Percentiles rank a stretch among this genome's conserved stretches.
Evolutionary conservation across 1,140 invertebrate species (phyloP).

Genomic region (Bombus huntii): DNA sequence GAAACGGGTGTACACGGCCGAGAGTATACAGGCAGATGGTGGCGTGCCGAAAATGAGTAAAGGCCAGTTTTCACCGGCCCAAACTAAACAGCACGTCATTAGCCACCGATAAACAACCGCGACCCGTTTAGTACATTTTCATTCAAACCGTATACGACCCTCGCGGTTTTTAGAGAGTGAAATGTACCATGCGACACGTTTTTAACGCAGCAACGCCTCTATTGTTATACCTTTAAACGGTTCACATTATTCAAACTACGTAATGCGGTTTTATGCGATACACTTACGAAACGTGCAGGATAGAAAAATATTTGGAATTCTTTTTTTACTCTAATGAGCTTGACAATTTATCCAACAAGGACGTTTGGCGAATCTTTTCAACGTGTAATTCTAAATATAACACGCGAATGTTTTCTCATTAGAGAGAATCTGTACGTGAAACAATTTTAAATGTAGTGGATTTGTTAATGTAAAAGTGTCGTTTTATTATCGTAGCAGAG

Average conservation of each 20-base stretch:
- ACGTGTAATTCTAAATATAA: no score
- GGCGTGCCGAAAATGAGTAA: slow-evolving; percentile 41
- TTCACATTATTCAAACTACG: background rate
- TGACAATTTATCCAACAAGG: no score
- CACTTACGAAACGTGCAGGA: background rate
- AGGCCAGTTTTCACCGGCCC: slow-evolving; percentile 15
- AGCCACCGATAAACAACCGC: slow-evolving; percentile 34
- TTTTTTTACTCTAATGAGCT: no score
- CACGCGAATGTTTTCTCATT: no score
- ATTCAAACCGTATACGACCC: background rate
- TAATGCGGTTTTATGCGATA: background rate
- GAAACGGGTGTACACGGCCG: slow-evolving; percentile 12
- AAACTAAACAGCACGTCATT: slow-evolving; percentile 38
- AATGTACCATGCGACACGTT: background rate
- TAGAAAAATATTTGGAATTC: background rate
- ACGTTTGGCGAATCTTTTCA: no score
- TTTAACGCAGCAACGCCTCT: background rate
- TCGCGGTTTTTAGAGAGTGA: background rate
- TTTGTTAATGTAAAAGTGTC: no score
- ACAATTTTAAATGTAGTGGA: no score
- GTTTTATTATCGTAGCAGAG: no score
- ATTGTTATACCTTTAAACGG: background rate
- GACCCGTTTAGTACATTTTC: background rate
- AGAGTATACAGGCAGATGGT: slow-evolving; percentile 1
- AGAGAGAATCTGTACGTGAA: no score